Percentiles rank a stretch among this genome's conserved stretches.
Evolutionary conservation across 2,888 invertebrate genomes (phyloP).

Genomic region (Amblyteles armatorius): DNA sequence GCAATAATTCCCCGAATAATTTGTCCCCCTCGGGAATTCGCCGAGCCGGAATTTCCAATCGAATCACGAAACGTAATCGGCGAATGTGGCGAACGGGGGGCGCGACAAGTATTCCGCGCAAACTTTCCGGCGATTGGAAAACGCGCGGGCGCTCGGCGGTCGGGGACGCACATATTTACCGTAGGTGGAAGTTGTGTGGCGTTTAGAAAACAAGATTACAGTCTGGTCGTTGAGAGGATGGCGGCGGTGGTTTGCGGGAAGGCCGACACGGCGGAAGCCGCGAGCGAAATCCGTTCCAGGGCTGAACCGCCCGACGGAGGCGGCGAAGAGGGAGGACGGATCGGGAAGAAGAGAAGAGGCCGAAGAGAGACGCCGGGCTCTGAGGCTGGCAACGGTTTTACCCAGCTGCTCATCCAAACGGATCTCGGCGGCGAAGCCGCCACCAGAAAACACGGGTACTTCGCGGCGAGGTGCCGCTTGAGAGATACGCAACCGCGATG

Average conservation of each 20-base stretch:
- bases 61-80: too few species aligned
- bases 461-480: not conserved
- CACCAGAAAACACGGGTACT: not conserved
- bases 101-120: slow-evolving; percentile 30
- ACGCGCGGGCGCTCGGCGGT: slow-evolving; percentile 64
- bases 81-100: not conserved
- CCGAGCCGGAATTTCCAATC: not conserved
- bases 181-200: slow-evolving; percentile 77
- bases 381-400: slow-evolving; percentile 6
- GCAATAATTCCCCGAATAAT: slow-evolving; percentile 44
- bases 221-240: slow-evolving; percentile 71
- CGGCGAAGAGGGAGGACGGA: slow-evolving; percentile 29
- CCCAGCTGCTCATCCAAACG: slow-evolving; percentile 51
- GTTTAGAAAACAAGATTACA: slow-evolving; percentile 83
- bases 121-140: slow-evolving; percentile 40
- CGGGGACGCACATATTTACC: slow-evolving; percentile 79
- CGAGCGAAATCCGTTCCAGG: slow-evolving; percentile 67
- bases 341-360: slow-evolving; percentile 20
- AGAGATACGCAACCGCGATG: not conserved
- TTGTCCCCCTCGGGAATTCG: not conserved
- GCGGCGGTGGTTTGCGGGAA: slow-evolving; percentile 44
- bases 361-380: slow-evolving; percentile 1
- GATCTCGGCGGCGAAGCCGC: slow-evolving; percentile 45
- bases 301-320: slow-evolving; percentile 66
- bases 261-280: slow-evolving; percentile 33